phyloP scores from a whole-genome alignment of 2,797 vertebrate genomes.

The Aeoliscus strigatus region DNA sequence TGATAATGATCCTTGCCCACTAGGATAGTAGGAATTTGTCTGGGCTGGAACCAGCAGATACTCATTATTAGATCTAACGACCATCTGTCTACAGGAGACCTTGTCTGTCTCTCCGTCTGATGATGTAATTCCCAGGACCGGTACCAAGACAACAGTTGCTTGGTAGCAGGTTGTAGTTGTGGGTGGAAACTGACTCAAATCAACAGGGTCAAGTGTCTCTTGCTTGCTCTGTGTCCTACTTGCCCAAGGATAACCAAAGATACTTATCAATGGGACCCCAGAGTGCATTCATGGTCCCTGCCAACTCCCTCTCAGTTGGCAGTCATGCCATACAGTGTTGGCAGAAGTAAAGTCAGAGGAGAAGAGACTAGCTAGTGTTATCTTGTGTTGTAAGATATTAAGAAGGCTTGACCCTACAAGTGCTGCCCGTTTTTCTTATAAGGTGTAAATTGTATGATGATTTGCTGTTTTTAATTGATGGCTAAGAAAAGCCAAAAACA shows the following conservation, averaged over 20 bases:
- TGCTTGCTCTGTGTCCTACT: constrained; percentile 39
- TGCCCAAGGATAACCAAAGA: constrained; percentile 49
- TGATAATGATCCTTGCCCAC: constrained; percentile 48
- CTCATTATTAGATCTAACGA: constrained; percentile 68
- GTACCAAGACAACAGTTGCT: constrained; percentile 44
- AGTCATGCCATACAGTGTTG: constrained; percentile 38
- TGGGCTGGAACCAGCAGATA: constrained; percentile 53
- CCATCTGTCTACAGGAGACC: constrained; percentile 62
- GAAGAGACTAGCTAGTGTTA: constrained; percentile 16
- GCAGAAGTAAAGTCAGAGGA: constrained; percentile 49
- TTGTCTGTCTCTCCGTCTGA: constrained; percentile 61
- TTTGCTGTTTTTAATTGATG: too few relatives aligned
- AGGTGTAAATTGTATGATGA: too few relatives aligned
- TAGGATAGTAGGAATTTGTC: constrained; percentile 36
- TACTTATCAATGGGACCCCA: constrained; percentile 55
- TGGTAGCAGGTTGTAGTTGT: constrained; percentile 27
- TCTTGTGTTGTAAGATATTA: constrained; percentile 18
- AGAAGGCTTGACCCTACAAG: too few relatives aligned
- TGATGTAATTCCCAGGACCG: constrained; percentile 41
- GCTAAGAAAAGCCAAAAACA: too few relatives aligned
- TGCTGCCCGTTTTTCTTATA: too few relatives aligned
- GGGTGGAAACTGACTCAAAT: constrained; percentile 30
- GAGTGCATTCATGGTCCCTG: constrained; percentile 51
- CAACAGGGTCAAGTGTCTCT: constrained; percentile 59
- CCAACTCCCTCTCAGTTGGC: constrained; percentile 50